These are phyloP conservation scores for Eupsittula cactorum DNA, from an alignment of 2,113 vertebrate genomes.

Conservation along the genomic window DNA sequence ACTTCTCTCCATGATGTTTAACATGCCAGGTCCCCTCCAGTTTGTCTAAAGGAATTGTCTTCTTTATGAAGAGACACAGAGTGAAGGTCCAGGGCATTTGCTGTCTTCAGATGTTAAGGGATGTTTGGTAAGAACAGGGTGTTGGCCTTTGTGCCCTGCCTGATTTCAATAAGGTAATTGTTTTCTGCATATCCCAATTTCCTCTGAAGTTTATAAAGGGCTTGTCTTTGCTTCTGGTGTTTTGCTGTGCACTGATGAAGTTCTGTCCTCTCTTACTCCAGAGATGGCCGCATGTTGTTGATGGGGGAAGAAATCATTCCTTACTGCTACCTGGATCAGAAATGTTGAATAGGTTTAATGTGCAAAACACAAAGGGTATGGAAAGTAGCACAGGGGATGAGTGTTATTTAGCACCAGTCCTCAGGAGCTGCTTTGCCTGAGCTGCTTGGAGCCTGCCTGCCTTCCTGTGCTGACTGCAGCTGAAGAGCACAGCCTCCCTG, in stretches of 20 bases:
- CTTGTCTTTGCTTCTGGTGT: conserved; percentile 35
- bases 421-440: not conserved
- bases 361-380: not conserved
- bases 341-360: not conserved
- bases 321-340: not conserved
- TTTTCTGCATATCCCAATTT: conserved; percentile 26
- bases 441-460: not conserved
- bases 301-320: not conserved
- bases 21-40: not conserved
- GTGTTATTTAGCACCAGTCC: not conserved
- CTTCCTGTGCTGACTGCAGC: not conserved
- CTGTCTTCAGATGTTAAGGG: not conserved
- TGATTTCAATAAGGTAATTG: conserved; percentile 1
- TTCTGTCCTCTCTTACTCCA: not conserved
- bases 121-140: not conserved
- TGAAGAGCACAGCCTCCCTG: not conserved
- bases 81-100: not conserved
- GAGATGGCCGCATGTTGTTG: not conserved
- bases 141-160: conserved; percentile 31
- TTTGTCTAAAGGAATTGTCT: not conserved
- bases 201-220: conserved; percentile 31
- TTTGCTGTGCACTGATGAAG: not conserved
- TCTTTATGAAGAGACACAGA: not conserved
- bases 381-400: not conserved
- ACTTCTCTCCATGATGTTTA: not conserved